Conservation (phyloP, 2,888 invertebrate species). For the Lysandra bellargus region DNA sequence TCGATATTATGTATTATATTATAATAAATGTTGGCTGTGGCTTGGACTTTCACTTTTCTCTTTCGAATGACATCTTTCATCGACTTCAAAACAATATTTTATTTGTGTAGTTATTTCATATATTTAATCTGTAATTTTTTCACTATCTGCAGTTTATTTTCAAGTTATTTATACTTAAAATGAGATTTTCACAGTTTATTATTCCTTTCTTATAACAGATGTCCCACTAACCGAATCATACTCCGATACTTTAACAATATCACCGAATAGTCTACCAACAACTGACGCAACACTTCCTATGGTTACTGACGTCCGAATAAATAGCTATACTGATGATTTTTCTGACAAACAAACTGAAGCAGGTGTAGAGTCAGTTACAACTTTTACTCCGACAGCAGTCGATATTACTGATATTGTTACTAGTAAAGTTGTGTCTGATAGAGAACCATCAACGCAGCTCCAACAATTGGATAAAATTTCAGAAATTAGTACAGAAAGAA, state of each 20-base stretch:
- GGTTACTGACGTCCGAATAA: constrained; percentile 35
- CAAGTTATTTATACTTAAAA: neutral
- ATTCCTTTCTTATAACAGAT: constrained; percentile 77
- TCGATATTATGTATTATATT: neutral
- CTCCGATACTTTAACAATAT: constrained; percentile 55
- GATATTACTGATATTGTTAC: constrained; percentile 5
- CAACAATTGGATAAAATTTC: neutral
- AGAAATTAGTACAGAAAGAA: constrained; percentile 17
- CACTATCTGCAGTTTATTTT: neutral
- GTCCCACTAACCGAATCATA: constrained; percentile 75
- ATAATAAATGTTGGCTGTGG: neutral
- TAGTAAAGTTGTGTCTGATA: constrained; percentile 29
- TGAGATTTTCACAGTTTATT: constrained; percentile 48
- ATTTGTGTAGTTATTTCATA: neutral
- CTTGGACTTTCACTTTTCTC: constrained; percentile 1
- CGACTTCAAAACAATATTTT: neutral
- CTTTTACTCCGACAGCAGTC: neutral
- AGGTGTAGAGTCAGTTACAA: neutral
- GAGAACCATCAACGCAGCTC: constrained; percentile 39
- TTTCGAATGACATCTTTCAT: neutral
- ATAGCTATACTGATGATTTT: constrained; percentile 25
- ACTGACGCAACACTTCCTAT: constrained; percentile 21
- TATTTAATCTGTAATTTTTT: neutral
- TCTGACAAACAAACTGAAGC: neutral
- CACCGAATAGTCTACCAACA: constrained; percentile 17